Base-by-base conservation (phyloP, 1,140 invertebrate genomes). In the Eriosoma lanigerum region DNA sequence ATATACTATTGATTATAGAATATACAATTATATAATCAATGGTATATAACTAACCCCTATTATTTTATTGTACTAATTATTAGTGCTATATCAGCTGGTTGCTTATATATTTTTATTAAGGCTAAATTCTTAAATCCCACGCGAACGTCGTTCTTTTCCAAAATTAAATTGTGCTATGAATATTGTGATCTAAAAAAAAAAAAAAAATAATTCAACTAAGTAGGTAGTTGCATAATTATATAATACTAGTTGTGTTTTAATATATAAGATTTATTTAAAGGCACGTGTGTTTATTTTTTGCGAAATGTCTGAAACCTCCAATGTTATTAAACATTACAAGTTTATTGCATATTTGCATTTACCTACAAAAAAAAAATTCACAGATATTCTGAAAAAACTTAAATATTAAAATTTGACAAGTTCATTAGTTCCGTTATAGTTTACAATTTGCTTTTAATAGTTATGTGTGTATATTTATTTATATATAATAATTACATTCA, bases 401-500 rank as follows among this genome's bases (percentile, higher is more conserved):
- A 38, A 38, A 44, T 38, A n/a, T 38, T 17, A 19, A 64, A 1
- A 38, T 29, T 29, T 64, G 26, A 64, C 60, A 38, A 64, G 60
- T 64, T 64, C 29, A 38, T 12, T 38, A 48, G 13, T 68, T 0
- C 21, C 19, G n/a, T 26, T 17, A 17, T 10, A 46, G 6, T 26
- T 48, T 46, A 24, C 32, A 9, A 46, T 68, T 46, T 24, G 13
- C 48, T 32, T 62, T 8, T 58, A 21, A 6, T 58, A 13, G 13
- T 13, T 58, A 62, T 66, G 8, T 70, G 6, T 48, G 26, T 70
- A 10, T 70, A 50, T 50, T 50, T 72, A 72, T 46, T 52, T 72
- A 72, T 52, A 52, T 72, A 15, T 72, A 52, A 72, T 52, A 52
- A 70, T 70, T 70, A 50, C 50, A 32, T 72, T n/a, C 68, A 13